phyloP scores from a whole-genome alignment of 2,113 vertebrate species.

The Silurus asotus region DNA sequence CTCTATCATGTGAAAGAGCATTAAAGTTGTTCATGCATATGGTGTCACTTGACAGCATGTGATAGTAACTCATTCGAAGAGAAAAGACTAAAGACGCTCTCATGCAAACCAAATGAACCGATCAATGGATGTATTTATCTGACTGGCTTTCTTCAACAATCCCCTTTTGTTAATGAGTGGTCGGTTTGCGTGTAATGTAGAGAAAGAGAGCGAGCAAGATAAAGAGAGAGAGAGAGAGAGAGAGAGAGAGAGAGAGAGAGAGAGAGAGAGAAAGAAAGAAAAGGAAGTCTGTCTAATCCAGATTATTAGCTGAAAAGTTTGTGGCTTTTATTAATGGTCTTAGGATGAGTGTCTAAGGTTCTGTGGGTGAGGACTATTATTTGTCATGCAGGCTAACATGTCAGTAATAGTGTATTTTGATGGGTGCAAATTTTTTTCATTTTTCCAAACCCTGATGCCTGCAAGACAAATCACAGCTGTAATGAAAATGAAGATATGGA shows the following conservation, averaged over 20 bases:
- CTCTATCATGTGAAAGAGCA: not conserved
- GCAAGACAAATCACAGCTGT: not conserved
- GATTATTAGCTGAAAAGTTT: slow-evolving; percentile 39
- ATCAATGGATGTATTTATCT: slow-evolving; percentile 13
- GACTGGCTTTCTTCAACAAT: not conserved
- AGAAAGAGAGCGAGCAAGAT: not conserved
- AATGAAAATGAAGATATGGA: not conserved
- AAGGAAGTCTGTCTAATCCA: not conserved
- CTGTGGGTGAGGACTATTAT: not conserved
- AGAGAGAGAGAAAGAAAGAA: slow-evolving; percentile 3
- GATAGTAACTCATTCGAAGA: not conserved
- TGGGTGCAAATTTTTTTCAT: not conserved
- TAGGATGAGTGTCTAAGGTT: not conserved
- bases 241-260: not conserved
- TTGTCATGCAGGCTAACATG: not conserved
- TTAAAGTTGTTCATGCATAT: not conserved
- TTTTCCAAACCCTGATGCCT: not conserved
- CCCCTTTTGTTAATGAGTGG: not conserved
- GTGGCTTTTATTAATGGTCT: slow-evolving; percentile 15
- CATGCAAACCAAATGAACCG: not conserved
- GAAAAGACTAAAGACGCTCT: not conserved
- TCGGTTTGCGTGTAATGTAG: not conserved
- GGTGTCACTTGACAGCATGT: slow-evolving; percentile 10
- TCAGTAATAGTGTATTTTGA: not conserved
- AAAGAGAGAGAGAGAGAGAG: not conserved